Evolutionary conservation across 1,140 invertebrate genomes (phyloP), one percentile per base, ranked within the genome.

Genomic region (Riptortus pedestris): DNA sequence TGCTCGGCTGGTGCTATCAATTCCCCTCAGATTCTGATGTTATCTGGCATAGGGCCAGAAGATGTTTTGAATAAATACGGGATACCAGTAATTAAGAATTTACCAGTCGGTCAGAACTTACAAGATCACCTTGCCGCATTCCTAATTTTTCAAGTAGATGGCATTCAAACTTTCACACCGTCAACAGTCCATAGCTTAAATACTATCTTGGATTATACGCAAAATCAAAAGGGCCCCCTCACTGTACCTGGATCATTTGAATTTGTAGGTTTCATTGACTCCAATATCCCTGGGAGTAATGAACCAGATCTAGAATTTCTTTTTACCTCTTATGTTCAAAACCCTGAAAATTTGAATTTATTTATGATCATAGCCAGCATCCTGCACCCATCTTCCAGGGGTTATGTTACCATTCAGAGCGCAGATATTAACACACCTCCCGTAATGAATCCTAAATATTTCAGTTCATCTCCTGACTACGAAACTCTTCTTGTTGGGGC

Each of bases 21-120:
- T 52, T 83, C 81, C 20, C 86, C 90, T 0, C 87, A 91, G 67
- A 72, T 94, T 33, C 73, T 94, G 48, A 91, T 93, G 88, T 71
- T 93, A 0, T 92, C 89, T 0, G 91, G 91, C 0, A 79, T 93
- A 47, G 91, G 91, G 0, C 90, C 90, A 0, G 79, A 77, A 48
- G 77, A 84, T 9, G 87, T 93, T 65, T 76, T 94, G 9, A 72
- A 77, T 55, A 74, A 84, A 45, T 73, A 87, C 22, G 82, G 83
- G 12, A 88, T 91, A 38, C 78, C 78, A 3, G 80, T 87, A 0
- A 66, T 89, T 0, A 82, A 81, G 69, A 82, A 92, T 74, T 76
- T 68, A 27, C 59, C 78, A 0, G 79, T 81, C 2, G 87, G 87
- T 0, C 79, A 86, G 66, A 89, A 89, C 72, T 73, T 90, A 47